phyloP scores from a whole-genome alignment of 2,888 invertebrate genomes.

The Atherix ibis region DNA sequence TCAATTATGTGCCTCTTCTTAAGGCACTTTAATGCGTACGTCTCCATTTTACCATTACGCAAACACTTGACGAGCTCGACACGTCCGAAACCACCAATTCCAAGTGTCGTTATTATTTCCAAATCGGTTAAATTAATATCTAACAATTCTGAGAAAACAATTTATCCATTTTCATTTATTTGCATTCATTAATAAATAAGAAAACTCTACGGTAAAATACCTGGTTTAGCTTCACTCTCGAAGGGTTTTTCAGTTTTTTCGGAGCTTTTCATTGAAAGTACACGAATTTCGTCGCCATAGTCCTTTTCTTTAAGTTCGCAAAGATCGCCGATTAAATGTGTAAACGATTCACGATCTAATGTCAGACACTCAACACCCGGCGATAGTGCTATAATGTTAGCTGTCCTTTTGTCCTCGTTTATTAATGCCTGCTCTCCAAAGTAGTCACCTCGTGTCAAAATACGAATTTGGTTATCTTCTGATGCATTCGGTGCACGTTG shows the following conservation, averaged over 20 bases:
- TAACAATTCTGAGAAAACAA: conserved; percentile 39
- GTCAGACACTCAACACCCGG: conserved; percentile 78
- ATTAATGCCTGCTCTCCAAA: conserved; percentile 81
- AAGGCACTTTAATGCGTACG: conserved; percentile 74
- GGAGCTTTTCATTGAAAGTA: conserved; percentile 28
- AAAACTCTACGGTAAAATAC: conserved; percentile 11
- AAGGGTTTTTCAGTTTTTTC: conserved; percentile 27
- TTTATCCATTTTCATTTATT: conserved; percentile 2
- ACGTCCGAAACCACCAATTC: conserved; percentile 84
- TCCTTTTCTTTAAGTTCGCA: conserved; percentile 57
- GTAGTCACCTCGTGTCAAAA: conserved; percentile 59
- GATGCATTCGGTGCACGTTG: conserved; percentile 42
- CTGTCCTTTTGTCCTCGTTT: conserved; percentile 76
- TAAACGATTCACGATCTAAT: conserved; percentile 61
- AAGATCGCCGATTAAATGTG: conserved; percentile 58
- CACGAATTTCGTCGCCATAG: conserved; percentile 49
- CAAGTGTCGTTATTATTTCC: conserved; percentile 68
- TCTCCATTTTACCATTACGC: conserved; percentile 32
- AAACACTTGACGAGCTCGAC: conserved; percentile 60
- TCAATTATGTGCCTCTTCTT: conserved; percentile 81
- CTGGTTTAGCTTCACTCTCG: conserved; percentile 27
- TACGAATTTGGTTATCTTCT: conserved; percentile 51
- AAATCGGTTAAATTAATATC: conserved; percentile 61
- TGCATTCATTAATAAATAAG: background rate
- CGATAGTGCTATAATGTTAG: conserved; percentile 77